Base-by-base conservation (phyloP, 2,888 invertebrate species). In the Lasiommata megera region DNA sequence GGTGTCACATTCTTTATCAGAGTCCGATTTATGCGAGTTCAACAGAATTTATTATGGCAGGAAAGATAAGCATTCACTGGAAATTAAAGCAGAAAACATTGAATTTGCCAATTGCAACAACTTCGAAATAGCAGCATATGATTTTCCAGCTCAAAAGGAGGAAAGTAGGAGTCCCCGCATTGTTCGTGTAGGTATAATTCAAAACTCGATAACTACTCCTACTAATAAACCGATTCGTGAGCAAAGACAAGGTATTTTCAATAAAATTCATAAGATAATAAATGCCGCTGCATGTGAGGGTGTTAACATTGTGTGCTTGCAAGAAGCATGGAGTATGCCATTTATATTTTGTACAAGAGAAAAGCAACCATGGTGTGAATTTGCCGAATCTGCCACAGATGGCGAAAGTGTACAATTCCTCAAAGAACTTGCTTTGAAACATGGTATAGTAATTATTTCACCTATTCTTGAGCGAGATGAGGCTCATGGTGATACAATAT, bases 311-410 rank as follows among this genome's bases (percentile, higher is more conserved):
- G 76, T 99, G 51, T 98, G 99, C 76, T 93, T 99, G 60, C 99
- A 99, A 87, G 99, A 99, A 89, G 97, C 98, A 1, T 99, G 99
- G 99, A 95, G 95, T 44, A 99, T 99, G 99, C 99, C 99, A 0
- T 99, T 99, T 90, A 98, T 96, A 0, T 99, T 99, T 88, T 99
- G 99, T 79, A 99, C 99, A 0, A 93, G 99, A 58, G 98, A 98
- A 84, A 98, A 98, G 75, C 93, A 94, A 61, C 99, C 99, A 0
- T 99, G 99, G 99, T 96, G 96, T 76, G 97, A 99, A 85, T 98
- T 99, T 87, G 98, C 99, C 0, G 99, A 99, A 86, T 93, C 95
- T 58, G 97, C 95, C 0, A 93, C 95, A 72, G 87, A 92, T 66
- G 99, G 99, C 0, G 96, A 97, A 0, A 96, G 98, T 1, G 97